phyloP scores from a whole-genome alignment of 2,888 invertebrate genomes.

The Marasmarcha lunaedactyla region DNA sequence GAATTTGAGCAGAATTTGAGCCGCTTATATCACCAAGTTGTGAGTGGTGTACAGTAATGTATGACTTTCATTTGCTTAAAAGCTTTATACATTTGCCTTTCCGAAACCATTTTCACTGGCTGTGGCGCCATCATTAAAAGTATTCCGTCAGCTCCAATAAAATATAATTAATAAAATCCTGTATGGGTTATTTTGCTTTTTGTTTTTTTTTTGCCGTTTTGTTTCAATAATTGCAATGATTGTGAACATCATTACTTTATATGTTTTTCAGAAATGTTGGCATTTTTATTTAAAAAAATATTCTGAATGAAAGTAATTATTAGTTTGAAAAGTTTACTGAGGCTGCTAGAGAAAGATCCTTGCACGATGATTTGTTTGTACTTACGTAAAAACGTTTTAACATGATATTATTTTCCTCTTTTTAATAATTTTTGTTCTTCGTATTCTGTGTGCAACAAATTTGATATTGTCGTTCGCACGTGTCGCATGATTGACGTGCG shows the following conservation, averaged over 20 bases:
- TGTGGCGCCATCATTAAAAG: slow-evolving; percentile 48
- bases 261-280: too few species aligned
- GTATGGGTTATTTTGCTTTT: slow-evolving; percentile 22
- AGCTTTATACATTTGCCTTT: slow-evolving; percentile 55
- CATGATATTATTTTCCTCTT: too few species aligned
- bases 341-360: too few species aligned
- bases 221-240: too few species aligned
- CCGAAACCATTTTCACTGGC: slow-evolving; percentile 41
- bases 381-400: too few species aligned
- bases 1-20: slow-evolving; percentile 54
- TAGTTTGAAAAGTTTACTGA: too few species aligned
- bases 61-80: slow-evolving; percentile 64
- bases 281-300: too few species aligned
- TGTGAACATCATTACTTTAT: too few species aligned
- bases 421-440: neutral
- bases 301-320: too few species aligned
- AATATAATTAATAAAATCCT: slow-evolving; percentile 32
- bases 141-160: slow-evolving; percentile 37
- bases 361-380: too few species aligned
- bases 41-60: slow-evolving; percentile 58
- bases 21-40: slow-evolving; percentile 50
- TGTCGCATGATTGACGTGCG: slow-evolving; percentile 48
- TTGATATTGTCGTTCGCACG: slow-evolving; percentile 44
- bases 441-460: slow-evolving; percentile 22
- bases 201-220: slow-evolving; percentile 10